Evolutionary conservation across 2,888 invertebrate genomes (phyloP).

Genomic region (Entomobrya multifasciata): DNA sequence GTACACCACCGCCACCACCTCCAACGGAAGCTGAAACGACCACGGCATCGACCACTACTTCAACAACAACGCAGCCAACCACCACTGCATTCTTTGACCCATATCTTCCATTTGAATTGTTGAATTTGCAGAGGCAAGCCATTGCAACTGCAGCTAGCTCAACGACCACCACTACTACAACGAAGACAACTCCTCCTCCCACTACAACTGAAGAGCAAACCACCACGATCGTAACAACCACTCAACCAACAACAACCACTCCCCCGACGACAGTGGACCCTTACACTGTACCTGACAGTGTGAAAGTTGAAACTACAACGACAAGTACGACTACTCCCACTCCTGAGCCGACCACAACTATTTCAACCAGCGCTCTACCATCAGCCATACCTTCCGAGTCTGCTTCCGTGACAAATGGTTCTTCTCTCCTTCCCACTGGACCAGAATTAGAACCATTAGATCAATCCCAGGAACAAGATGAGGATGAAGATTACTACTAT

Average conservation of each 20-base stretch:
- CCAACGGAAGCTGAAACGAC: constrained; percentile 59
- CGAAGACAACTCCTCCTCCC: constrained; percentile 35
- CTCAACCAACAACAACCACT: constrained; percentile 22
- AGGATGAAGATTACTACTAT: constrained; percentile 67
- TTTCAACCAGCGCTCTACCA: neutral
- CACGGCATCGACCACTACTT: constrained; percentile 43
- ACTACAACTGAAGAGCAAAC: constrained; percentile 41
- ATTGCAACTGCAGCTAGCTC: neutral
- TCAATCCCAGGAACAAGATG: constrained; percentile 45
- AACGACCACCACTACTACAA: constrained; percentile 50
- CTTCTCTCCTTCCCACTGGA: constrained; percentile 60
- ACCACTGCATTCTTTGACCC: constrained; percentile 67
- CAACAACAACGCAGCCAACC: constrained; percentile 58
- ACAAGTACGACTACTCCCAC: constrained; percentile 6
- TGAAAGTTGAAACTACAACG: constrained; percentile 22
- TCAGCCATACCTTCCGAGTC: constrained; percentile 18
- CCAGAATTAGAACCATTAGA: constrained; percentile 42
- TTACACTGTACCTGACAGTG: constrained; percentile 52
- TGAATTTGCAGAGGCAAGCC: constrained; percentile 69
- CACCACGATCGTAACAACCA: constrained; percentile 29
- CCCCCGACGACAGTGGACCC: constrained; percentile 55
- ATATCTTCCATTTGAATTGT: constrained; percentile 69
- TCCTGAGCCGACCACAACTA: constrained; percentile 16
- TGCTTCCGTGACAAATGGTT: constrained; percentile 33
- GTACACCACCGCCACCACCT: too few species aligned